Evolutionary conservation across 2,888 invertebrate genomes (phyloP).

Genomic region (Aricia artaxerxes): DNA sequence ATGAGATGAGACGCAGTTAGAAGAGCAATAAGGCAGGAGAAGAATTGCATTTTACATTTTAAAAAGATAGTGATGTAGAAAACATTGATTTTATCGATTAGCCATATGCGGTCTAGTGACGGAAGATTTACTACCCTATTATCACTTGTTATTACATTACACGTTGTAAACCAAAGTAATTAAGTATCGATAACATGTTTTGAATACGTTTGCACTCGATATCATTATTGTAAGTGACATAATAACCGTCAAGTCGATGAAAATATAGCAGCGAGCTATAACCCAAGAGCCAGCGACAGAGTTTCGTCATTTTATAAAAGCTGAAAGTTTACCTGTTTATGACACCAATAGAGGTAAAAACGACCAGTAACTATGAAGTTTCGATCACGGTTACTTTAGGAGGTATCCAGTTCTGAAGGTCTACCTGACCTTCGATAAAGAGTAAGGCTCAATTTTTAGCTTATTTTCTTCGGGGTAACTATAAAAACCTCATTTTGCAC

Average conservation of each 20-base stretch:
- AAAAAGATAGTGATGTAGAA: neutral
- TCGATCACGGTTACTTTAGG: no score
- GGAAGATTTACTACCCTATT: slow-evolving; percentile 21
- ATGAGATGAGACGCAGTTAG: no score
- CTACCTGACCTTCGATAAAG: no score
- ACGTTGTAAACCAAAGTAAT: slow-evolving; percentile 17
- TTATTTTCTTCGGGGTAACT: no score
- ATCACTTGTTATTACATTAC: neutral
- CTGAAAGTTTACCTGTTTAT: no score
- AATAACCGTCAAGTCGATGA: slow-evolving; percentile 71
- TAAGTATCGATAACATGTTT: slow-evolving; percentile 4
- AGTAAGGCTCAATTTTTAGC: no score
- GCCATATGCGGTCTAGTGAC: neutral
- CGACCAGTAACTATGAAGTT: no score
- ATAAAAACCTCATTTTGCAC: no score
- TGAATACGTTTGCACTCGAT: slow-evolving; percentile 23
- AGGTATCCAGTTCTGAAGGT: no score
- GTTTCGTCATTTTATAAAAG: no score
- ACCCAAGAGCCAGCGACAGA: no score
- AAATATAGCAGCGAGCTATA: slow-evolving; percentile 54
- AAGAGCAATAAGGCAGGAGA: neutral
- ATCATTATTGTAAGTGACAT: slow-evolving; percentile 57
- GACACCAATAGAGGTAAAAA: no score
- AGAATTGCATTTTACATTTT: neutral
- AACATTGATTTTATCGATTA: neutral